Base-by-base conservation (phyloP, 2,113 vertebrate species). In the Neoarius graeffei region DNA sequence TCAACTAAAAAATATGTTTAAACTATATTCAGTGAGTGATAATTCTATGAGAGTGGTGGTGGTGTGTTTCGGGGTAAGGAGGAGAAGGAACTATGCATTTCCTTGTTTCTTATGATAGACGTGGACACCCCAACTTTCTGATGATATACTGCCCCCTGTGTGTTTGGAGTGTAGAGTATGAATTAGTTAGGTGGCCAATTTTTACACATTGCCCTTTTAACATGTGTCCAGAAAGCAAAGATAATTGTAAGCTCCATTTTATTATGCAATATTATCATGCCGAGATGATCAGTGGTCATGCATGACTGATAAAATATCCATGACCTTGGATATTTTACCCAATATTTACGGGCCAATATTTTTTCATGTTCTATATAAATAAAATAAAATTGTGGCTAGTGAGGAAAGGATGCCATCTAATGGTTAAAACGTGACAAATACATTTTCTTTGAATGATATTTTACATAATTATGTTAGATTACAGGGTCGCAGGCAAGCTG, bases 321-420 rank as follows among this genome's bases (percentile, higher is more conserved):
- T 13, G 11, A 57, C 56, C 10, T 52, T 25, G n/a, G 52, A n/a
- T 25, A 15, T 81, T 23, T 59, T 3, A 81, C 4, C 27, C 27
- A 35, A 11, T 27, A 11, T 48, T 4, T 48, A 35, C 52, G 3
- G n/a, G 7, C 4, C 20, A 4, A 81, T 30, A 59, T 81, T 1
- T 8, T 57, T 85, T 59, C 17, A 42, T 57, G 14, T 42, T 85
- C 14, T 13, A 35, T 56, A 23, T 13, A 25, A 57, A 85, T 25
- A 64, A 62, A 50, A n/a, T 77, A 50, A 11, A 64, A 52, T 11
- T 52, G 15, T 15, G 25, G 25, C 59, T 30, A 73, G 27, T 85
- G 85, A 76, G 69, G 84, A 64, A 83, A 86, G 81, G n/a, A 50
- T 87, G 84, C 91, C 91, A 89, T 88, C 91, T 90, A 52, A 59